phyloP scores from a whole-genome alignment of 2,888 invertebrate species.

The Eupithecia exiguata region DNA sequence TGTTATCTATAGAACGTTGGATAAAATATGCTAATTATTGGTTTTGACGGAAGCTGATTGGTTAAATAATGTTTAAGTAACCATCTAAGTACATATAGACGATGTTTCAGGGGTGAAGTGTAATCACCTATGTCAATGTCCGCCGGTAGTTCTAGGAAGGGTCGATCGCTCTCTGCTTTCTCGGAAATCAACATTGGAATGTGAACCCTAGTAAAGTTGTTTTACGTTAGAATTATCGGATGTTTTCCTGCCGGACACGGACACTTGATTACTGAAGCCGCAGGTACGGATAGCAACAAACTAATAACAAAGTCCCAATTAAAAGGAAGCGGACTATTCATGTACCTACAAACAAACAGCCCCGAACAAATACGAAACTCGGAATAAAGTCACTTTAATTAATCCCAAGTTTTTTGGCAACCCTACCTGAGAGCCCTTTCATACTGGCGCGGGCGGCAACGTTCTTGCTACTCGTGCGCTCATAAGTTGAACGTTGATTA shows the following conservation, averaged over 20 bases:
- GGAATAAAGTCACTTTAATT: conserved; percentile 33
- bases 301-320: conserved; percentile 28
- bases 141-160: neutral
- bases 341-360: conserved; percentile 21
- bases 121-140: too few species aligned
- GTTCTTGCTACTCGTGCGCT: neutral
- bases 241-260: neutral
- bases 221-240: neutral
- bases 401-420: conserved; percentile 31
- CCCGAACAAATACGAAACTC: conserved; percentile 27
- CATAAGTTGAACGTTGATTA: neutral
- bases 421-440: conserved; percentile 10
- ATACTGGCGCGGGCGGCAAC: neutral
- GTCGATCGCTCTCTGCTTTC: neutral
- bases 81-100: neutral
- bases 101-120: neutral
- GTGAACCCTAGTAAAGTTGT: neutral
- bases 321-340: conserved; percentile 23
- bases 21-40: neutral
- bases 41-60: neutral
- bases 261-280: neutral
- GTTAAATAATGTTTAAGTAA: neutral
- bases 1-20: neutral
- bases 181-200: neutral
- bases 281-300: conserved; percentile 9